Conservation (phyloP, 2,113 vertebrate genomes). For the Camelus dromedarius region DNA sequence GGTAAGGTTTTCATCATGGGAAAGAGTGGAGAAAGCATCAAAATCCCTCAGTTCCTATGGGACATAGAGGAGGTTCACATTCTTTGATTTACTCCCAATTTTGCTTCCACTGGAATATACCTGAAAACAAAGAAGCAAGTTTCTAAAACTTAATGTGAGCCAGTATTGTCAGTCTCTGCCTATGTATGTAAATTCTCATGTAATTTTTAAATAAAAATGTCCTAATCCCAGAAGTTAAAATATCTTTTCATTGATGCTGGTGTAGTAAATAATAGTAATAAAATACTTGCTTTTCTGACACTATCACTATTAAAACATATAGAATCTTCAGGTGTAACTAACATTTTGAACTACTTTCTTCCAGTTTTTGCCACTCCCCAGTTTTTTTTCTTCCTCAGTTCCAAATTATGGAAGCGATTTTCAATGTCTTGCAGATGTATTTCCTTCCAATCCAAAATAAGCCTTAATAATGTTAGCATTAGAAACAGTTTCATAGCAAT, state of each 20-base stretch:
- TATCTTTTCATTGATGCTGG: not conserved
- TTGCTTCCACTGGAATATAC: not conserved
- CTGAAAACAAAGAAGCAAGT: not conserved
- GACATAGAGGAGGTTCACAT: not conserved
- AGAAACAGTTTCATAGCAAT: slow-evolving; percentile 46
- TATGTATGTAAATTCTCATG: not conserved
- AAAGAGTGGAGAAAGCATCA: not conserved
- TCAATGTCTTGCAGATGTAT: not conserved
- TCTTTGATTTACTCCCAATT: slow-evolving; percentile 31
- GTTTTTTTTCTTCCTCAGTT: not conserved
- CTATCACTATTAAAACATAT: not conserved
- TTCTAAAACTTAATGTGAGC: slow-evolving; percentile 19
- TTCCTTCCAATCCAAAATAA: slow-evolving; percentile 56
- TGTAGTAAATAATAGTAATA: not conserved
- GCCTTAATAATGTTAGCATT: slow-evolving; percentile 30
- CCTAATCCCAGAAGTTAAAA: not conserved
- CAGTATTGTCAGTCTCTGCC: not conserved
- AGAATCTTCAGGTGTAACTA: not conserved
- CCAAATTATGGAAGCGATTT: slow-evolving; percentile 32
- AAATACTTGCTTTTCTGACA: not conserved
- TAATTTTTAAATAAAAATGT: slow-evolving; percentile 39
- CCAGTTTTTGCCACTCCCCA: not conserved
- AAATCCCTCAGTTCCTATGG: not conserved
- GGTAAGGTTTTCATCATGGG: not conserved
- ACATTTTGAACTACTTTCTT: slow-evolving; percentile 15